phyloP scores from a whole-genome alignment of 2,113 vertebrate species.

The Odocoileus hemionus region DNA sequence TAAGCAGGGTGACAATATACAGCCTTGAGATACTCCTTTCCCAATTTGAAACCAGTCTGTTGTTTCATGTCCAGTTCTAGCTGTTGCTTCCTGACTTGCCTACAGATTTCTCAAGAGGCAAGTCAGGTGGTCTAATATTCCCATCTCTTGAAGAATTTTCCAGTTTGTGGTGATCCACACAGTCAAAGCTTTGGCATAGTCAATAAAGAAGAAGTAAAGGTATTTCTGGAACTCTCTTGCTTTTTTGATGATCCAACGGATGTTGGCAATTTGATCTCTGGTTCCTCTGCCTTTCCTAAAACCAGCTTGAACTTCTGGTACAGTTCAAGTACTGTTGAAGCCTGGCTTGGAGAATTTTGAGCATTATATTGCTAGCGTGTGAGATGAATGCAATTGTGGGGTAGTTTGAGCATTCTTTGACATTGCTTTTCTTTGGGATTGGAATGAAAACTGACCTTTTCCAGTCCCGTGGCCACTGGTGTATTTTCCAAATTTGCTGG shows the following conservation, averaged over 20 bases:
- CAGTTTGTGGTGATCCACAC: not conserved
- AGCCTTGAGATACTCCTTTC: not conserved
- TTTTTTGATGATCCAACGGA: not conserved
- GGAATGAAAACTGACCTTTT: no score
- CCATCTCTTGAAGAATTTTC: not conserved
- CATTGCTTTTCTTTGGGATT: not conserved
- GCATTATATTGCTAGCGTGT: rapidly evolving
- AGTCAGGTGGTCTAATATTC: not conserved
- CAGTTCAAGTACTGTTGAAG: not conserved
- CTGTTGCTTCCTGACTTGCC: not conserved
- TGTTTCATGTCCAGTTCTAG: not conserved
- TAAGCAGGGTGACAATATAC: not conserved
- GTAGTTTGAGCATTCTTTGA: not conserved
- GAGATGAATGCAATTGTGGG: not conserved
- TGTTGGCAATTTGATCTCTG: not conserved
- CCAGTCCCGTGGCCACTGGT: no score
- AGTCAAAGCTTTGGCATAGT: not conserved
- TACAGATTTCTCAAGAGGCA: not conserved
- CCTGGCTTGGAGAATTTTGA: not conserved
- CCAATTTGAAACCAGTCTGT: not conserved
- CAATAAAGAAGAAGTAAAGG: not conserved
- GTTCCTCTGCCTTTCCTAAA: not conserved
- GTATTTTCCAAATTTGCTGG: no score
- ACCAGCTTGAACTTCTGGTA: not conserved
- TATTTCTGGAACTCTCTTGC: not conserved